Evolutionary conservation across 1,140 invertebrate species (phyloP).

Genomic region (Polypedilum vanderplanki): DNA sequence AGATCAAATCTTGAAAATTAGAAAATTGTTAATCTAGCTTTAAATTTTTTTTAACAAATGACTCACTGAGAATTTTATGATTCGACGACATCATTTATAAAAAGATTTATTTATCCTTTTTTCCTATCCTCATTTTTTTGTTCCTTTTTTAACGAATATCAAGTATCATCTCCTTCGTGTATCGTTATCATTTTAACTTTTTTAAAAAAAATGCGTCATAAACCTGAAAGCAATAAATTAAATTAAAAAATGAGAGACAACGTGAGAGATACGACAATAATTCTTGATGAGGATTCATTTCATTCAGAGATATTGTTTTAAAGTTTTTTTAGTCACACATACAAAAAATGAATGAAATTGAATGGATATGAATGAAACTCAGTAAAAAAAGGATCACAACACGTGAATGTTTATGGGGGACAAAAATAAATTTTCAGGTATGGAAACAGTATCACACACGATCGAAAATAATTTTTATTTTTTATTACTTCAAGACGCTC

Average conservation of each 20-base stretch:
- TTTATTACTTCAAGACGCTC: constrained; percentile 17
- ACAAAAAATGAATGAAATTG: neutral
- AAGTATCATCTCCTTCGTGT: constrained; percentile 11
- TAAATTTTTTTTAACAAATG: neutral
- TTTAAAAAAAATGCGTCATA: neutral
- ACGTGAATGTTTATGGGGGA: too few species aligned
- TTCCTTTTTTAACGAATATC: constrained; percentile 13
- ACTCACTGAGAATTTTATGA: neutral
- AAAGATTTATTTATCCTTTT: constrained; percentile 19
- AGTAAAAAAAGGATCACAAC: too few species aligned
- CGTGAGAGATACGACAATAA: constrained; percentile 1
- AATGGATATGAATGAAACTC: neutral
- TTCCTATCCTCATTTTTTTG: neutral
- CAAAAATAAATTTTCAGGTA: neutral
- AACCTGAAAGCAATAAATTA: constrained; percentile 5
- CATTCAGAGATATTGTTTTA: neutral
- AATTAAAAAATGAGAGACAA: neutral
- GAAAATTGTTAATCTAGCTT: too few species aligned
- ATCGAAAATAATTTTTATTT: constrained; percentile 20
- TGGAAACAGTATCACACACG: neutral
- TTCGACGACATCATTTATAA: neutral
- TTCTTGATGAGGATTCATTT: neutral
- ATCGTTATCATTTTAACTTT: neutral
- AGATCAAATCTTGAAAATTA: too few species aligned
- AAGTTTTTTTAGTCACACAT: neutral